Evolutionary conservation across 1,140 invertebrate genomes (phyloP), one percentile per base, ranked within the genome.

Genomic region (Melipona quadrifasciata): DNA sequence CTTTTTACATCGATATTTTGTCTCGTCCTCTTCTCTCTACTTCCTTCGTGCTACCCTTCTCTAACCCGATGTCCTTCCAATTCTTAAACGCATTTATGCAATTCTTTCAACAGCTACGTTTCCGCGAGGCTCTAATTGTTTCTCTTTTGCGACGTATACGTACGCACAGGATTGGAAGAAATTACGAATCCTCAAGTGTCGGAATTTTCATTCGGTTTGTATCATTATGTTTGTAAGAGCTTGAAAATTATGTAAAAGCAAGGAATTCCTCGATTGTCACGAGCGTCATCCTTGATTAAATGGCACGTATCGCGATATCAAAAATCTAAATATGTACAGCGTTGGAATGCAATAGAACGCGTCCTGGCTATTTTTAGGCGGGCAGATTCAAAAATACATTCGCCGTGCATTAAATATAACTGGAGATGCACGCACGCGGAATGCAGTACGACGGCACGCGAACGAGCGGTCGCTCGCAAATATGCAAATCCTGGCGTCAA

Each of bases 301-400:
- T 65, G 55, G 57, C 73, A 27, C 67, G 64, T 88, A 68, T 88
- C 88, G 88, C 80, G 72, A 82, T 53, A 70, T 67, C 68, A n/a
- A 57, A 61, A 67, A 86, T 90, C 65, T 82, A 90, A 90, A 90
- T 90, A 47, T 47, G 39, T 47, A 90, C 84, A 88, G 80, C 87
- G 58, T 53, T 80, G 90, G 90, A 90, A 90, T 90, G 89, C 85
- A 80, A 88, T 64, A 78, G 47, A 85, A 90, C 90, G 90, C 82
- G 89, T 87, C 84, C 31, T 67, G 75, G 65, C 1, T 90, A 90
- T 90, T 90, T 90, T 90, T 90, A 90, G 85, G 34, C 57, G 31
- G 64, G 67, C 72, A n/a, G 68, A 90, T 85, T 90, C 87, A 87
- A 89, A 90, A 90, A 90, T 90, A 90, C 82, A 90, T 85, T 72